phyloP scores from a whole-genome alignment of 2,888 invertebrate species.

The Cephus rjabovi region DNA sequence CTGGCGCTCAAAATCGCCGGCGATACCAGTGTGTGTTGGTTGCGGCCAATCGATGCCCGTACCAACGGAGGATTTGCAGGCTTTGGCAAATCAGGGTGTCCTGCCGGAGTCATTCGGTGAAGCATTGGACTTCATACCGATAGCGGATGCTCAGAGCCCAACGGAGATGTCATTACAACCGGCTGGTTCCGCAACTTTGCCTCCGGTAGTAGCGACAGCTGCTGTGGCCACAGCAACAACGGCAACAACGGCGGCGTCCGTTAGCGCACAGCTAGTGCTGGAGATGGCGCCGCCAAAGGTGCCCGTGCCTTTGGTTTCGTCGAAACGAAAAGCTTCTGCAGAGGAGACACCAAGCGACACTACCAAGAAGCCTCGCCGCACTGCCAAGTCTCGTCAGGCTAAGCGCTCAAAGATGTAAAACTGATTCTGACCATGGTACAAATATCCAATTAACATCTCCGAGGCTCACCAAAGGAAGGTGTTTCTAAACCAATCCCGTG shows the following conservation, averaged over 20 bases:
- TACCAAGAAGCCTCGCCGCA: constrained; percentile 57
- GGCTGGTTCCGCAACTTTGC: constrained; percentile 12
- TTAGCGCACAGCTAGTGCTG: constrained; percentile 19
- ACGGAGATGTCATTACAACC: constrained; percentile 45
- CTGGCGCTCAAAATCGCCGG: constrained; percentile 90
- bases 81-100: constrained; percentile 72
- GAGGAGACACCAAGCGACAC: constrained; percentile 47
- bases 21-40: constrained; percentile 79
- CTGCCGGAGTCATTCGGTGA: constrained; percentile 69
- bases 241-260: constrained; percentile 27
- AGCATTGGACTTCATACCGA: constrained; percentile 65
- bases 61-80: constrained; percentile 73
- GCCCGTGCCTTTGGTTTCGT: constrained; percentile 47
- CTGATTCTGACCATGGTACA: constrained; percentile 57
- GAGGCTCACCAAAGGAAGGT: constrained; percentile 1
- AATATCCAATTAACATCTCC: constrained; percentile 43
- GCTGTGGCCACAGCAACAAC: constrained; percentile 26
- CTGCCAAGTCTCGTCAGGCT: constrained; percentile 59
- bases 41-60: constrained; percentile 76
- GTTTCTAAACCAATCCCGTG: neutral
- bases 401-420: constrained; percentile 62
- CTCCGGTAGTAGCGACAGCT: constrained; percentile 1
- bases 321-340: constrained; percentile 56
- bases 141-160: constrained; percentile 59
- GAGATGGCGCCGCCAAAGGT: constrained; percentile 62